Base-by-base conservation (phyloP, 2,797 vertebrate species). In the Hyperoplus immaculatus region DNA sequence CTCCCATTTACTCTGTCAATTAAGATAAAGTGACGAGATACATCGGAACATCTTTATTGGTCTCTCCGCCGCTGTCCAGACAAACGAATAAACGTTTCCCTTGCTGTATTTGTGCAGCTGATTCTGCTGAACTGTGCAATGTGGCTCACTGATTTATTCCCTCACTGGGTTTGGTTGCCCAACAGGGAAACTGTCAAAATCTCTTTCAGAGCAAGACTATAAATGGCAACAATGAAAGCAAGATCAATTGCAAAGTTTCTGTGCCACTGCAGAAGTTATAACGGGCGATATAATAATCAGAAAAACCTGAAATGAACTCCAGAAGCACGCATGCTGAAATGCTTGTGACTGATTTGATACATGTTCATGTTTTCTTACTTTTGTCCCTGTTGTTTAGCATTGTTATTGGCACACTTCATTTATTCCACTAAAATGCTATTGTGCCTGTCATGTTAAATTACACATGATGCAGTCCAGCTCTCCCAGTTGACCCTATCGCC, bases 11-110 rank as follows among this genome's bases (percentile, higher is more conserved):
- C 84, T 81, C 18, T 11, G 61, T 81, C 83, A 80, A 82, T 91
- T 82, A 88, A 89, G 90, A 93, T 92, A 74, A 93, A 84, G 77
- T 77, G 72, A 57, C 64, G 69, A 79, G 81, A 89, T 87, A 81
- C 46, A 39, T 60, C 72, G 29, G 42, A 78, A 69, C 80, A 74
- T 86, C 84, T 84, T 89, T 62, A 83, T 87, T 84, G 75, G 73
- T 58, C 64, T 64, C 64, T 64, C 10, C 0, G 45, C 73, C 14
- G n/a, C 57, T 62, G 79, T 86, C 67, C 84, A 78, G 67, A 86
- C 70, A 64, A 78, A 70, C 70, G 18, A 36, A 78, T 15, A 16
- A 76, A 73, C 72, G 21, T 21, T 80, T 81, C 67, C 16, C 46
- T 76, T 66, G 72, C 60, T 82, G 16, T 45, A 60, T 65, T 72